A percentile compares a stretch with the other conserved stretches of the same genome.
phyloP scores from a whole-genome alignment of 2,797 vertebrate species.

The Cercopithecus petaurista region DNA sequence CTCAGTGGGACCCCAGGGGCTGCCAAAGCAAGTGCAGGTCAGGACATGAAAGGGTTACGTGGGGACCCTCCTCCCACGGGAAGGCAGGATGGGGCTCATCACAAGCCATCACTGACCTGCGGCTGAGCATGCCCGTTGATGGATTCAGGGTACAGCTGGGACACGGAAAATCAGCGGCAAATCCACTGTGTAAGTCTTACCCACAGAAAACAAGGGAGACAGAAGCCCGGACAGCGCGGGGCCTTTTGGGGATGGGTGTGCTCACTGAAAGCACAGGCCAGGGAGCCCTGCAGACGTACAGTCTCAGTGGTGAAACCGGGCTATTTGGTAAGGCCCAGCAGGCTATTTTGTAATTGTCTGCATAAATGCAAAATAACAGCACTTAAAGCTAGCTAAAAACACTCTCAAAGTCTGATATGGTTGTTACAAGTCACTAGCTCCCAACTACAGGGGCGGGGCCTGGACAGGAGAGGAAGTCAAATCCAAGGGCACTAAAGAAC shows the following conservation, averaged over 20 bases:
- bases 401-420: background rate
- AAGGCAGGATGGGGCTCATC: background rate
- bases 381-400: rapidly evolving
- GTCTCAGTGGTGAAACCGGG: rapidly evolving
- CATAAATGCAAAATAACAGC: background rate
- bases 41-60: background rate
- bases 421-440: background rate
- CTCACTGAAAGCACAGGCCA: background rate
- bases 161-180: rapidly evolving
- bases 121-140: rapidly evolving
- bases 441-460: background rate
- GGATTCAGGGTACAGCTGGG: rapidly evolving
- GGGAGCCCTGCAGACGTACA: rapidly evolving
- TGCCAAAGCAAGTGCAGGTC: background rate
- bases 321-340: background rate
- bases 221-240: rapidly evolving
- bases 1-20: background rate
- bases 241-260: rapidly evolving
- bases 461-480: rapidly evolving
- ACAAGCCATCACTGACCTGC: rapidly evolving
- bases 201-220: background rate
- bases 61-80: background rate
- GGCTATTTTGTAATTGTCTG: background rate
- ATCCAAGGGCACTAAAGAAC: background rate
- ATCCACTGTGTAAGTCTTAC: rapidly evolving